These are phyloP conservation scores for Xerus rutilus DNA, from an alignment of 2,797 vertebrate species.

Conservation along the genomic window DNA sequence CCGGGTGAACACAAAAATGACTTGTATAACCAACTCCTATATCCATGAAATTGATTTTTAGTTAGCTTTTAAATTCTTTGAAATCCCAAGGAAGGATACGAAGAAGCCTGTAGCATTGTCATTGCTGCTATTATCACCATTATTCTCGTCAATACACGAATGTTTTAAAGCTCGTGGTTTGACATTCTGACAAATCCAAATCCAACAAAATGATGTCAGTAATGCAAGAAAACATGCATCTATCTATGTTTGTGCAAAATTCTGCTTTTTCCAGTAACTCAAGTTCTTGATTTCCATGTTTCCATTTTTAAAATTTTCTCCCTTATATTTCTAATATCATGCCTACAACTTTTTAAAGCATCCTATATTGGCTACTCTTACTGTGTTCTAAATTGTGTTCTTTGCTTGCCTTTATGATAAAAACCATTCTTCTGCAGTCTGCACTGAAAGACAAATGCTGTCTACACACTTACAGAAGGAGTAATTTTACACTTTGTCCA, in stretches of 20 bases:
- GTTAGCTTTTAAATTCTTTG: conserved; percentile 70
- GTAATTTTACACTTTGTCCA: not conserved
- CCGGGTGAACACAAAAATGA: conserved; percentile 42
- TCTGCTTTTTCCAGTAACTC: conserved; percentile 8
- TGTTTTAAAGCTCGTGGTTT: not conserved
- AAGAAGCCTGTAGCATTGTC: not conserved
- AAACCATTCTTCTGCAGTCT: not conserved
- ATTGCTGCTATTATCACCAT: not conserved
- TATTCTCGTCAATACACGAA: not conserved
- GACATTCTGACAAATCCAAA: not conserved
- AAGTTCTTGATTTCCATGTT: not conserved
- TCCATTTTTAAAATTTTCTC: not conserved
- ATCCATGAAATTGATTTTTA: conserved; percentile 66
- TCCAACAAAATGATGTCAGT: conserved; percentile 35
- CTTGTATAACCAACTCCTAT: conserved; percentile 37
- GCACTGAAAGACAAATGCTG: not conserved
- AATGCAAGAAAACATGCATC: not conserved
- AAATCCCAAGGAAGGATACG: conserved; percentile 19
- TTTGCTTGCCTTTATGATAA: conserved; percentile 31
- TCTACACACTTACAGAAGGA: conserved; percentile 51
- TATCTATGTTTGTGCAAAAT: not conserved
- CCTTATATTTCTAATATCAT: conserved; percentile 44
- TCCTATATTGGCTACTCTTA: not conserved
- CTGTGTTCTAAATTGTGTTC: conserved; percentile 25
- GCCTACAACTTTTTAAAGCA: not conserved